A percentile compares a stretch with the other conserved stretches of the same genome.
Evolutionary conservation across 2,797 vertebrate genomes (phyloP).

Genomic region (Harpagifer antarcticus): DNA sequence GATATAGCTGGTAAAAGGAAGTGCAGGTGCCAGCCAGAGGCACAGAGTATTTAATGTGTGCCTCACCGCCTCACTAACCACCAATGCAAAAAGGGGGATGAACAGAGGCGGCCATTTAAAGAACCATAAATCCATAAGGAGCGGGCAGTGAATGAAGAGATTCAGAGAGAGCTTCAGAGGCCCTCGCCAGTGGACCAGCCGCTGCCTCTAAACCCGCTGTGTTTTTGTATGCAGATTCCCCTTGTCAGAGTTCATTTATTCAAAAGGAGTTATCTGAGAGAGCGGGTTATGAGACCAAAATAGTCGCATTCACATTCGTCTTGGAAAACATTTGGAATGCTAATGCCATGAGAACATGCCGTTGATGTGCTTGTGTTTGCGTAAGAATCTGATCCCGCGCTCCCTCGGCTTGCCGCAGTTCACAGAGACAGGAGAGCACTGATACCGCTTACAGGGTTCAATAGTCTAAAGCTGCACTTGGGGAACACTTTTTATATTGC

Average conservation of each 20-base stretch:
- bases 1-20: conserved; percentile 37
- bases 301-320: conserved; percentile 79
- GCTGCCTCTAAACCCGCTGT: conserved; percentile 71
- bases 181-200: conserved; percentile 60
- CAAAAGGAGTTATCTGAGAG: conserved; percentile 77
- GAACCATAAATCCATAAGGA: conserved; percentile 59
- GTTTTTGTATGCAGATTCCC: conserved; percentile 85
- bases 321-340: conserved; percentile 79
- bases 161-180: conserved; percentile 71
- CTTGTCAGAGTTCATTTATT: conserved; percentile 85
- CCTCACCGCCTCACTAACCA: conserved; percentile 51
- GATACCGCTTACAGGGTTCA: conserved; percentile 70
- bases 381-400: conserved; percentile 73
- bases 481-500: conserved; percentile 59
- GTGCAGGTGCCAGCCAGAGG: conserved; percentile 66
- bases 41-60: conserved; percentile 70
- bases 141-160: conserved; percentile 75
- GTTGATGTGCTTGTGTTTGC: conserved; percentile 77
- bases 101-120: conserved; percentile 79
- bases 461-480: conserved; percentile 59
- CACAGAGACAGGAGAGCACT: conserved; percentile 69
- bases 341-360: conserved; percentile 77
- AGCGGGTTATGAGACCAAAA: conserved; percentile 74
- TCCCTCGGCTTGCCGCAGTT: conserved; percentile 52
- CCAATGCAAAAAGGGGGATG: conserved; percentile 52